Percentiles rank a stretch among this genome's conserved stretches.
Conservation (phyloP, 1,140 invertebrate species). For the Acromyrmex heyeri region DNA sequence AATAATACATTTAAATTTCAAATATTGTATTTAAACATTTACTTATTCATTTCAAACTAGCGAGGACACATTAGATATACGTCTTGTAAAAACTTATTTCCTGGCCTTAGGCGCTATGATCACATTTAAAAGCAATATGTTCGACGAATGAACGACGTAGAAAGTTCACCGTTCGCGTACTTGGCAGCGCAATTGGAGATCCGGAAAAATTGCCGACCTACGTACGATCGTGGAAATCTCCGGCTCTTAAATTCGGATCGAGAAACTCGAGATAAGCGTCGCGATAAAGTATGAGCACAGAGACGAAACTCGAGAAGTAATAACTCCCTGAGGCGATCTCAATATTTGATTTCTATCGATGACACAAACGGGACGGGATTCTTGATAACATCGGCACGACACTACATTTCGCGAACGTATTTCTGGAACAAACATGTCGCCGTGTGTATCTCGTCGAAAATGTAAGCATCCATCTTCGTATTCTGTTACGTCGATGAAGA, state of each 20-base stretch:
- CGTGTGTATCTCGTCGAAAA: slow-evolving; percentile 42
- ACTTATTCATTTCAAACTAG: neutral
- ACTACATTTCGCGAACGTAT: slow-evolving; percentile 29
- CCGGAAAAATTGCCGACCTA: slow-evolving; percentile 49
- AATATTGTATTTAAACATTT: neutral
- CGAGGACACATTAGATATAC: neutral
- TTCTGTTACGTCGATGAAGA: slow-evolving; percentile 37
- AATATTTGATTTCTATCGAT: slow-evolving; percentile 64
- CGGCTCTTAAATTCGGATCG: slow-evolving; percentile 47
- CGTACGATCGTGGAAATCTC: slow-evolving; percentile 43
- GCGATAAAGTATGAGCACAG: slow-evolving; percentile 39
- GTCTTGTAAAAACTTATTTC: neutral
- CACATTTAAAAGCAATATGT: slow-evolving; percentile 18
- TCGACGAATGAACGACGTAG: slow-evolving; percentile 19
- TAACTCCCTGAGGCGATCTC: slow-evolving; percentile 53
- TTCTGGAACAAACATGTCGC: slow-evolving; percentile 58
- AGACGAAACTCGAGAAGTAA: slow-evolving; percentile 57
- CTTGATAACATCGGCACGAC: slow-evolving; percentile 38
- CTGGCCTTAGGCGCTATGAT: neutral
- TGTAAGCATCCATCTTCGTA: slow-evolving; percentile 50
- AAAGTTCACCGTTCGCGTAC: slow-evolving; percentile 25
- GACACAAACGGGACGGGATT: slow-evolving; percentile 45
- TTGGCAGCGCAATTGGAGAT: slow-evolving; percentile 43
- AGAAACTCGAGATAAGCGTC: slow-evolving; percentile 51
- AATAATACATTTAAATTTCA: neutral